Evolutionary conservation across 2,888 invertebrate species (phyloP).

Genomic region (Macaria liturata): DNA sequence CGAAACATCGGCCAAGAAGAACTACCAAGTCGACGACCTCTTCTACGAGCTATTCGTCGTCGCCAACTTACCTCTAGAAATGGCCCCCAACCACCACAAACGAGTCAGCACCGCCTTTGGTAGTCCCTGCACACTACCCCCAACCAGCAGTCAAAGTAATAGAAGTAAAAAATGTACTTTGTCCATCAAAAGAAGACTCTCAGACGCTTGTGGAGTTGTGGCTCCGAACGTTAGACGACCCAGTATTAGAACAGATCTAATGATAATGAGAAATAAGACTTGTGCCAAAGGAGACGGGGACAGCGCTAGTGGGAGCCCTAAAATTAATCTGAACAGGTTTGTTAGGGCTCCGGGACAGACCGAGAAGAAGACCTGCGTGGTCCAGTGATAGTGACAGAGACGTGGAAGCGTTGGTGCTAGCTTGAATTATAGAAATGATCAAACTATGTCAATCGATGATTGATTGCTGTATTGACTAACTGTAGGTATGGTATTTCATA

Average conservation of each 20-base stretch:
- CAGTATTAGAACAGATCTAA: constrained; percentile 93
- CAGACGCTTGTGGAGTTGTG: constrained; percentile 94
- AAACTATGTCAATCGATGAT: too few relatives aligned
- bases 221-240: constrained; percentile 94
- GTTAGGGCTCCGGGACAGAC: constrained; percentile 70
- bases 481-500: too few relatives aligned
- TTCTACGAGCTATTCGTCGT: constrained; percentile 93
- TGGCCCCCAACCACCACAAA: constrained; percentile 94
- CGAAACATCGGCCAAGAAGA: constrained; percentile 93
- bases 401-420: constrained; percentile 26
- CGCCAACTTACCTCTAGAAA: constrained; percentile 92
- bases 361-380: constrained; percentile 72
- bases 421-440: constrained; percentile 6
- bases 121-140: constrained; percentile 89
- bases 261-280: constrained; percentile 94
- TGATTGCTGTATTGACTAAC: too few relatives aligned
- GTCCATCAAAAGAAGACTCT: constrained; percentile 91
- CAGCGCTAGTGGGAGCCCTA: constrained; percentile 80
- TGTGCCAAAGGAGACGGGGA: constrained; percentile 88
- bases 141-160: constrained; percentile 85
- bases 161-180: constrained; percentile 89
- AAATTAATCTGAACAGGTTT: constrained; percentile 75
- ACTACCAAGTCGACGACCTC: constrained; percentile 91
- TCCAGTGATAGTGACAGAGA: constrained; percentile 70
- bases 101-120: constrained; percentile 90